Base-by-base conservation (phyloP, 2,797 vertebrate genomes). In the Octomys mimax region DNA sequence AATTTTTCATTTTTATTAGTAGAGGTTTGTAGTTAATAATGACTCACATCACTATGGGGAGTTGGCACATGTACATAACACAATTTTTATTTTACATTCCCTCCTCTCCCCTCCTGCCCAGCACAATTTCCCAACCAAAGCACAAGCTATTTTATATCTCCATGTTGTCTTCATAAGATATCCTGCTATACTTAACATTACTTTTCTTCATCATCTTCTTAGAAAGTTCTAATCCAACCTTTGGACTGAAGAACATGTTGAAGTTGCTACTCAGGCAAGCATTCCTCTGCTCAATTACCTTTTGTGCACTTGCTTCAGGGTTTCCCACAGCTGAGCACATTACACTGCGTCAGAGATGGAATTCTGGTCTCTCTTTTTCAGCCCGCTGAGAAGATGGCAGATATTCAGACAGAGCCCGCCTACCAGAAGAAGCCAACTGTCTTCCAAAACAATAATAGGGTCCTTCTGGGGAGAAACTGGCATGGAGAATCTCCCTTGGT, bases 291-390 rank as follows among this genome's bases (percentile, higher is more conserved):
- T 14, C 19, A 14, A 70, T 81, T 83, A 12, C 33, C 59, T n/a
- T 54, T 70, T 39, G 18, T 54, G 9, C 62, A 46, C 3, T 22
- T 54, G 16, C 42, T 85, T 28, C 6, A 18, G 75, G 7, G 6
- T n/a, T 52, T 11, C 19, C 8, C 5, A 36, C 46, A 1, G 59
- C 1, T 3, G 1, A 52, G 1, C 0, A 16, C 7, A 39, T 3
- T 2, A 19, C 2, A 54, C 1, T 83, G 6, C 5, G 36, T 87
- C 39, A 79, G 33, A 31, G 33, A 6, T n/a, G 26, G 42, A 42
- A 5, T 13, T 85, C 89, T 49, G 49, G 49, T 49, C 49, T 49
- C 49, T 49, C 49, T 49, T 49, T 49, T 49, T 49, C 49, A 49
- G 49, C 49, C 49, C 11, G 1, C 11, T 49, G 49, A 5, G 49